A percentile compares a stretch with the other conserved stretches of the same genome.
These are phyloP conservation scores for Gymnoscopelus microlampas DNA, from an alignment of 2,797 vertebrate species.

Conservation along the genomic window DNA sequence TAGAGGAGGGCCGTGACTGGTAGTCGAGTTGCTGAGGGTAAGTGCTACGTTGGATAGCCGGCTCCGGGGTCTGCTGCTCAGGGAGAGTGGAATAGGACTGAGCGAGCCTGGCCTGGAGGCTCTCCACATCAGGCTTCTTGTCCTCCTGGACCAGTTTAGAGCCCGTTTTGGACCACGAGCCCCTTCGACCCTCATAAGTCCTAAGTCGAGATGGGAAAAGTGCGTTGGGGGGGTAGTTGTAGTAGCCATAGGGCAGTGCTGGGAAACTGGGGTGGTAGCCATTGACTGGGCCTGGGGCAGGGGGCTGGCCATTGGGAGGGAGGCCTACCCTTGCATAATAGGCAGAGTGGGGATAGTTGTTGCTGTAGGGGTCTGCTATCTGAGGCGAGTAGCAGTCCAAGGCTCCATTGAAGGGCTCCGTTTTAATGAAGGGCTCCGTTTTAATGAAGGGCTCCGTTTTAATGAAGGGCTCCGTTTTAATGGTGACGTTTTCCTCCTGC, in stretches of 20 bases:
- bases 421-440: constrained; percentile 82
- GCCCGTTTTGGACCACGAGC: constrained; percentile 75
- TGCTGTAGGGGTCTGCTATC: constrained; percentile 90
- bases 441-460: constrained; percentile 77
- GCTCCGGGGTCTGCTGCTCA: constrained; percentile 56
- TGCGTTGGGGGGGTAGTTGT: constrained; percentile 88
- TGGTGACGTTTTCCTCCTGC: constrained; percentile 76
- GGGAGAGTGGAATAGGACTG: constrained; percentile 68
- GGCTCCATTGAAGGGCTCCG: constrained; percentile 87
- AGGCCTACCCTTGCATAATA: constrained; percentile 96
- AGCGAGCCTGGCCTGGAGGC: constrained; percentile 84
- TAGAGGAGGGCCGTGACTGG: constrained; percentile 71
- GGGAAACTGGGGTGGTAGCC: constrained; percentile 92
- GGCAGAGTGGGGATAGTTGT: constrained; percentile 90
- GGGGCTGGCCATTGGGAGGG: constrained; percentile 82
- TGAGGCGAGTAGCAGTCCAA: constrained; percentile 91
- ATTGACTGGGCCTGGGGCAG: constrained; percentile 83
- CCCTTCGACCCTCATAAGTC: constrained; percentile 83
- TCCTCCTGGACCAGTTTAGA: constrained; percentile 72
- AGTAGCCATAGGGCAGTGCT: constrained; percentile 88
- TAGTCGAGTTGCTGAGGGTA: constrained; percentile 62
- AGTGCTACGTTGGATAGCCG: constrained; percentile 58
- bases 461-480: constrained; percentile 81
- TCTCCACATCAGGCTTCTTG: constrained; percentile 88
- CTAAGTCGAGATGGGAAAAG: constrained; percentile 90